phyloP scores from a whole-genome alignment of 2,888 invertebrate genomes.

The Ectemnius lituratus region DNA sequence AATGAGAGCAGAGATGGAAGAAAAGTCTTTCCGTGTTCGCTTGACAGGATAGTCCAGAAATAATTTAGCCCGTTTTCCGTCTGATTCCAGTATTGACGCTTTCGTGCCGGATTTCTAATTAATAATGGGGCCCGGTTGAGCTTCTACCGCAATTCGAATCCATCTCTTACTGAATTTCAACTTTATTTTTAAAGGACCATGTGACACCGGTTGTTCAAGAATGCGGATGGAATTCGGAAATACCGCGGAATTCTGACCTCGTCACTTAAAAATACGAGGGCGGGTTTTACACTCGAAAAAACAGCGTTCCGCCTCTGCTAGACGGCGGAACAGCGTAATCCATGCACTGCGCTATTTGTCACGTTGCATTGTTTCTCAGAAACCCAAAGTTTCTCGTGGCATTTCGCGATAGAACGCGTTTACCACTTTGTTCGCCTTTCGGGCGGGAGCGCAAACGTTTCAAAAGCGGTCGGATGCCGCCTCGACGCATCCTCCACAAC shows the following conservation, averaged over 20 bases:
- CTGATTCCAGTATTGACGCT: conserved; percentile 43
- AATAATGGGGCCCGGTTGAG: conserved; percentile 43
- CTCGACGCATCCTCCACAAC: not conserved
- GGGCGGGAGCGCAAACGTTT: not conserved
- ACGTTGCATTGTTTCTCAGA: not conserved
- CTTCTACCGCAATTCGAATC: conserved; percentile 32
- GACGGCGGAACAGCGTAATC: not conserved
- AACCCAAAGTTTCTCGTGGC: not conserved
- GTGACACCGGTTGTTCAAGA: not conserved
- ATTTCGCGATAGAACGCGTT: not conserved
- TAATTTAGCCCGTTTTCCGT: conserved; percentile 53
- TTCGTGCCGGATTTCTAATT: conserved; percentile 54
- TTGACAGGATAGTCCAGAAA: conserved; percentile 43
- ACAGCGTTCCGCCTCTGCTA: not conserved
- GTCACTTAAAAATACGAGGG: not conserved
- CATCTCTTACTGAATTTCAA: not conserved
- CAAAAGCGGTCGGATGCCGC: not conserved
- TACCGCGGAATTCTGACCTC: not conserved
- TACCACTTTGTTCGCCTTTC: not conserved
- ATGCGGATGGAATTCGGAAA: not conserved
- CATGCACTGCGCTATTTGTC: not conserved
- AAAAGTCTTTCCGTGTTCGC: conserved; percentile 46
- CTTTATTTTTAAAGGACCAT: not conserved
- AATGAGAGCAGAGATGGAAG: conserved; percentile 44
- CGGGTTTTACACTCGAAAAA: not conserved